phyloP scores from a whole-genome alignment of 2,113 vertebrate species.

The Campylorhamphus procurvoides region DNA sequence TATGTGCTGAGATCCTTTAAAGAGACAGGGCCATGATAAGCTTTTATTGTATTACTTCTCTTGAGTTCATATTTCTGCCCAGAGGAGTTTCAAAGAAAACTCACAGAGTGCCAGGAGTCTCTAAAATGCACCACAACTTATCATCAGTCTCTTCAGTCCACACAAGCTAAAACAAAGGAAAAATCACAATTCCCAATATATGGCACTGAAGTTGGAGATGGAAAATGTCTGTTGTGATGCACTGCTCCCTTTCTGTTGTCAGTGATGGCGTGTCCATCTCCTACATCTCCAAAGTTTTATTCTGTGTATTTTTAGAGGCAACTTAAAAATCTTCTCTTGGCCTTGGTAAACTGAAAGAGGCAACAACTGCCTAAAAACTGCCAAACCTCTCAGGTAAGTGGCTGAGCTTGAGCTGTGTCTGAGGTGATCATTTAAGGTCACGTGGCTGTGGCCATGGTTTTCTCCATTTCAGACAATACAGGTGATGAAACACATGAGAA shows the following conservation, averaged over 20 bases:
- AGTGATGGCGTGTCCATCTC: background rate
- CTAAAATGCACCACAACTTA: background rate
- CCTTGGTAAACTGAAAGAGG: background rate
- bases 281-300: background rate
- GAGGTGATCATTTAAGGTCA: background rate
- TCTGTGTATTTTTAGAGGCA: background rate
- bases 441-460: background rate
- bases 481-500: background rate
- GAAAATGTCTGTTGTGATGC: background rate
- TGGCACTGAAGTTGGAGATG: background rate
- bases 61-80: slow-evolving; percentile 30
- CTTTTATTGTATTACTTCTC: background rate
- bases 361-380: background rate
- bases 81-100: background rate
- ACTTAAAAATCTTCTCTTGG: background rate
- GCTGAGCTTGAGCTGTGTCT: background rate
- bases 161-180: background rate
- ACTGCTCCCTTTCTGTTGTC: background rate
- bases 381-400: background rate
- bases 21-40: background rate
- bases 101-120: rapidly evolving
- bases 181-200: background rate
- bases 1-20: slow-evolving; percentile 32
- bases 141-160: background rate
- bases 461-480: background rate